Evolutionary conservation across 1,140 invertebrate species (phyloP), one percentile per base, ranked within the genome.

Genomic region (Aphelenchoides fujianensis): DNA sequence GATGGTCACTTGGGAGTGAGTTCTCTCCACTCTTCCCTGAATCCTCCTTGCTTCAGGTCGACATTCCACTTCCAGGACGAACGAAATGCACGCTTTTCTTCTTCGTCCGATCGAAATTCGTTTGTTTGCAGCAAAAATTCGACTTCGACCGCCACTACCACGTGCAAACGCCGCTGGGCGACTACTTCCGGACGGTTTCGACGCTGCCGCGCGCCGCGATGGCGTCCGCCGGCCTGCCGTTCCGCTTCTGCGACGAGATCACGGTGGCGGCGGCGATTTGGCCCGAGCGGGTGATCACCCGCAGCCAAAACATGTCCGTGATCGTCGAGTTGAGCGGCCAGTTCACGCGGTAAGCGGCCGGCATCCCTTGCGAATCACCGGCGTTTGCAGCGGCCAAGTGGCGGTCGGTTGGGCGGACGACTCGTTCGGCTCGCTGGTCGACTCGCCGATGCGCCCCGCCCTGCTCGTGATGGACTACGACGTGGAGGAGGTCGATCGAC

Each of bases 1-100:
- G 16, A 59, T 83, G 2, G 77, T 84, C 2, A 74, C 83, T 1
- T 85, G 84, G 84, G 84, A 85, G 71, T 69, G 74, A 16, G 84
- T 83, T n/a, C n/a, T n/a, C 16, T 27, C 2, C 37, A 28, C 3
- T 36, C 28, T 34, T 1, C 32, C 37, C 30, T 16, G 19, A 37
- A 66, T 3, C 34, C 12, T 7, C n/a, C 41, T 66, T 30, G n/a
- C n/a, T 66, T 62, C 63, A 36, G 1, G 68, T 53, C n/a, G n/a
- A 19, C n/a, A 12, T 12, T 12, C 12, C 31, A 52, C 36, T 72
- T 73, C 23, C 48, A 78, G 23, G 69, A 62, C 54, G 35, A 37
- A 35, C 74, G 55, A 71, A 77, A 59, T n/a, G 69, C 28, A 30
- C 34, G n/a, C 16, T 30, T 74, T 28, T 75, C 31, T 48, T 5